Percentiles rank a stretch among this genome's conserved stretches.
phyloP scores from a whole-genome alignment of 37 sponge, comb jelly and placozoan genomes.

The Tethya wilhelma region DNA sequence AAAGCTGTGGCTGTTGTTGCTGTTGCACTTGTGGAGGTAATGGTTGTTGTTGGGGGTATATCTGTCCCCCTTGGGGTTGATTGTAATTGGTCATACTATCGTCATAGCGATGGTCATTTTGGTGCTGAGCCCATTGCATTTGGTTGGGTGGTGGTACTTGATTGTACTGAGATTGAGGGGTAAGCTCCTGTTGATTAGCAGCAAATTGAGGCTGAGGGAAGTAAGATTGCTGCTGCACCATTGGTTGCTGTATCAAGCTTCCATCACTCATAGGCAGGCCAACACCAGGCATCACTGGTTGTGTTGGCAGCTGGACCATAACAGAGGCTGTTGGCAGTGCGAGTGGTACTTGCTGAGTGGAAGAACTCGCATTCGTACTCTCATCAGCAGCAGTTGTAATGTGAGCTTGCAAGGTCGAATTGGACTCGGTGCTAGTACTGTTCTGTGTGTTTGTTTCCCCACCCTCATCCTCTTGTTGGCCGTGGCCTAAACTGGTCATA shows the following conservation, averaged over 20 bases:
- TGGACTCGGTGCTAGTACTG: background rate
- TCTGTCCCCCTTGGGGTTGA: background rate
- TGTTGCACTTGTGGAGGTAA: background rate
- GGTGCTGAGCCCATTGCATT: background rate
- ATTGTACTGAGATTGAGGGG: no score
- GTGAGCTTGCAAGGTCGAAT: background rate
- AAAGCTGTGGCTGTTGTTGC: slow-evolving; percentile 12
- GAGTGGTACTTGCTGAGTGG: background rate
- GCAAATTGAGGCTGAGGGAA: no score
- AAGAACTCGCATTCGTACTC: background rate
- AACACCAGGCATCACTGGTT: no score
- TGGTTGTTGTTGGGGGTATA: slow-evolving; percentile 4
- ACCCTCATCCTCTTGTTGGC: no score
- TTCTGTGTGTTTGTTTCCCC: no score
- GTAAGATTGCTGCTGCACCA: no score
- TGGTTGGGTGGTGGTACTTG: no score
- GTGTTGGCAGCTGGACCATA: no score
- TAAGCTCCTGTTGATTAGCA: no score
- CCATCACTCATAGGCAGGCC: no score
- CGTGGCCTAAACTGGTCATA: slow-evolving; percentile 16
- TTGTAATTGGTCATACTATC: slow-evolving; percentile 5
- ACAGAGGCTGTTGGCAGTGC: background rate
- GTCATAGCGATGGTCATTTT: background rate
- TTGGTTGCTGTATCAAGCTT: no score
- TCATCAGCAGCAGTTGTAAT: background rate